A percentile compares a stretch with the other conserved stretches of the same genome.
phyloP scores from a whole-genome alignment of 1,140 invertebrate species.

The Melipona quadrifasciata region DNA sequence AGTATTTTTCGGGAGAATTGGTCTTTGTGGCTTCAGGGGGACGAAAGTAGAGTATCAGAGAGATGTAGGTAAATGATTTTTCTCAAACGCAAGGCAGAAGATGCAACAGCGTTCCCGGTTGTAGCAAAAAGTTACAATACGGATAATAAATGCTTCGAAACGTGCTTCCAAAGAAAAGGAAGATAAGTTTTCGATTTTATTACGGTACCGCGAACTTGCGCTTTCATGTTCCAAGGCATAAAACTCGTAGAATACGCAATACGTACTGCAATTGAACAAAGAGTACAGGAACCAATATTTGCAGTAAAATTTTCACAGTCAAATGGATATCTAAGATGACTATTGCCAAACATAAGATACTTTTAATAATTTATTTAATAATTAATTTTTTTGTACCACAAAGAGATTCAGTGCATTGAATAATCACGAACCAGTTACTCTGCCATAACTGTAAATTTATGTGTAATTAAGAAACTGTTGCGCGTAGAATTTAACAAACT shows the following conservation, averaged over 20 bases:
- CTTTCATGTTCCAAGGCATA: background rate
- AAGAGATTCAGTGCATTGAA: no score
- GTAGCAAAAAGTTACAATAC: constrained; percentile 12
- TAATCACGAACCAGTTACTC: no score
- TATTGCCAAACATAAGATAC: no score
- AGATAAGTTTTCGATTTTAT: constrained; percentile 19
- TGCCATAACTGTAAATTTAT: no score
- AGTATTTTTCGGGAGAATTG: constrained; percentile 2
- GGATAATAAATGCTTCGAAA: constrained; percentile 35
- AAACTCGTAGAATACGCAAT: background rate
- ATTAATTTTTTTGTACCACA: no score
- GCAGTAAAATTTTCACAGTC: no score
- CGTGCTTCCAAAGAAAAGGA: background rate
- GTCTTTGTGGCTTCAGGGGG: constrained; percentile 7
- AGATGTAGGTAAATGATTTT: constrained; percentile 23
- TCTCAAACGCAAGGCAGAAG: background rate
- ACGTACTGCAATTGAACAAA: no score
- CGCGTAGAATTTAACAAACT: no score
- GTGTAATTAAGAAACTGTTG: no score
- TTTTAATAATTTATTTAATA: no score
- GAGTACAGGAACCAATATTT: no score
- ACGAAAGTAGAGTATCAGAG: constrained; percentile 32
- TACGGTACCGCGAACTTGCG: background rate
- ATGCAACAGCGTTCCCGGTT: constrained; percentile 2
- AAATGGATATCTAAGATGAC: no score